phyloP scores from a whole-genome alignment of 2,888 invertebrate genomes.

The Himalopsyche tibetana region DNA sequence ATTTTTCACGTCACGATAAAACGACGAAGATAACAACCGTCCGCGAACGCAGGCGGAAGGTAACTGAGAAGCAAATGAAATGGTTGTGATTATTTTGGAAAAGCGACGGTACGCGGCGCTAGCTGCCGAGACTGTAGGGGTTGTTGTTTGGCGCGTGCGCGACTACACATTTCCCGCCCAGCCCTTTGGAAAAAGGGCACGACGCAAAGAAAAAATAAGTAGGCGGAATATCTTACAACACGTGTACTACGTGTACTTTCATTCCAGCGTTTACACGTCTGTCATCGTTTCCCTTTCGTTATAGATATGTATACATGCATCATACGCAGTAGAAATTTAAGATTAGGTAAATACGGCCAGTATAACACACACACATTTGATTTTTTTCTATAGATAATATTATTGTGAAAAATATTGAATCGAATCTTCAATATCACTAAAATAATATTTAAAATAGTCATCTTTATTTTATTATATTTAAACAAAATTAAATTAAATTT shows the following conservation, averaged over 20 bases:
- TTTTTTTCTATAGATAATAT: too few species aligned
- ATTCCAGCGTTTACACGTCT: not conserved
- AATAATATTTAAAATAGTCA: too few species aligned
- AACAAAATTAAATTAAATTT: too few species aligned
- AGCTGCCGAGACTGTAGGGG: constrained; percentile 22
- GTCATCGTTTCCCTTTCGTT: not conserved
- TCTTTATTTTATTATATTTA: too few species aligned
- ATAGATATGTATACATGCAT: too few species aligned
- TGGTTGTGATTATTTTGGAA: constrained; percentile 23
- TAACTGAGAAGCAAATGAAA: constrained; percentile 24
- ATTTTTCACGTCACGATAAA: constrained; percentile 1
- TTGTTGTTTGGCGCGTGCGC: constrained; percentile 27
- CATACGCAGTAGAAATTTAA: too few species aligned
- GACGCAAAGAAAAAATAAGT: constrained; percentile 9
- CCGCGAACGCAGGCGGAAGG: constrained; percentile 36
- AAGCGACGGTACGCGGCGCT: constrained; percentile 39
- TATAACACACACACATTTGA: too few species aligned
- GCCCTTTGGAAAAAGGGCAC: not conserved
- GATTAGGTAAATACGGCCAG: too few species aligned
- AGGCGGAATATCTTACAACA: not conserved
- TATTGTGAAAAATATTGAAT: too few species aligned
- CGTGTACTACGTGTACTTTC: constrained; percentile 35
- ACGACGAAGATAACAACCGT: not conserved
- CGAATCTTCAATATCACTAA: too few species aligned
- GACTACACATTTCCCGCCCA: not conserved